phyloP scores from a whole-genome alignment of 2,888 invertebrate species.

The Margaritifera margaritifera region DNA sequence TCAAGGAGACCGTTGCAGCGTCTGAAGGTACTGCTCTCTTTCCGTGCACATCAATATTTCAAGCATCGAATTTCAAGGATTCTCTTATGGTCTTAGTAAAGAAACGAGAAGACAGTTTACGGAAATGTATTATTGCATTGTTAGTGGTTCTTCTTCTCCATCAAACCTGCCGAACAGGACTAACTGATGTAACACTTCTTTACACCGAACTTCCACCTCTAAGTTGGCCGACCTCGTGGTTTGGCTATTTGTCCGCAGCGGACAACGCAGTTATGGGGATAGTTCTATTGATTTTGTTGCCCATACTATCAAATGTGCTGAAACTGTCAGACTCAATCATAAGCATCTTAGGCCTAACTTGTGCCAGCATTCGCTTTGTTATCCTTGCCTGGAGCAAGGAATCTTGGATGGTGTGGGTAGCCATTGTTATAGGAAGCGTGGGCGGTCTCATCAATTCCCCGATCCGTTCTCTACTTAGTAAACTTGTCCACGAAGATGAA shows the following conservation, averaged over 20 bases:
- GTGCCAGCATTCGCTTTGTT: constrained; percentile 58
- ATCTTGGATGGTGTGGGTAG: constrained; percentile 61
- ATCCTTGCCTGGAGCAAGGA: constrained; percentile 53
- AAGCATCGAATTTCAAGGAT: constrained; percentile 52
- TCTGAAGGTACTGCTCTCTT: constrained; percentile 40
- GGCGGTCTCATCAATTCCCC: constrained; percentile 64
- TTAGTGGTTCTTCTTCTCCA: constrained; percentile 60
- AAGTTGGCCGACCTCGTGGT: constrained; percentile 64
- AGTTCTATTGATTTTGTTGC: constrained; percentile 61
- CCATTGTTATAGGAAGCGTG: constrained; percentile 56
- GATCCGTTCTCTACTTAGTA: constrained; percentile 65
- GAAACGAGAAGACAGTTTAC: constrained; percentile 45
- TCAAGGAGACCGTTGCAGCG: constrained; percentile 53
- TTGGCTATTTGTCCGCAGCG: constrained; percentile 67
- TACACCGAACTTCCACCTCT: constrained; percentile 64
- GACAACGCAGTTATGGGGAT: constrained; percentile 69
- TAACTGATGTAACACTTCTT: constrained; percentile 66
- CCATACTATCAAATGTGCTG: constrained; percentile 56
- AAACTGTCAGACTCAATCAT: constrained; percentile 59
- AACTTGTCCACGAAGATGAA: constrained; percentile 65
- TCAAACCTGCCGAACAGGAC: constrained; percentile 66
- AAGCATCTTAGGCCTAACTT: constrained; percentile 58
- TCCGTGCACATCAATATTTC: constrained; percentile 41
- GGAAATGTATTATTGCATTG: constrained; percentile 56
- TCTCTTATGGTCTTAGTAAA: constrained; percentile 57